Conservation (phyloP, 2,113 vertebrate genomes). For the Ramphastos sulfuratus region DNA sequence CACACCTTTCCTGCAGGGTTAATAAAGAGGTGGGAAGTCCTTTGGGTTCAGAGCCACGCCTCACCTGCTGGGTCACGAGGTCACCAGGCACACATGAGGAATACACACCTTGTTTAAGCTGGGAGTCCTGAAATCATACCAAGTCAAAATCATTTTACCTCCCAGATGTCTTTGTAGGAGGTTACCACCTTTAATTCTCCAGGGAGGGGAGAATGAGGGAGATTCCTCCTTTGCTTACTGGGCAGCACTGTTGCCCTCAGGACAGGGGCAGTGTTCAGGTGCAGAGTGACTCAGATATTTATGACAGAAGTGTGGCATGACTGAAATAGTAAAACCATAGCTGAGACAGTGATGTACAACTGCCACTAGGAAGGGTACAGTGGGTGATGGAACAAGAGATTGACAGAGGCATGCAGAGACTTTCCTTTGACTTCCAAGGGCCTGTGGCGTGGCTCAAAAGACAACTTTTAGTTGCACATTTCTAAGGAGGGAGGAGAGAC, state of each 20-base stretch:
- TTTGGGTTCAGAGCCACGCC: neutral
- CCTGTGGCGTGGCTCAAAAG: fast-evolving
- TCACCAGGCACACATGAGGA: neutral
- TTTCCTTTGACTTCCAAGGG: neutral
- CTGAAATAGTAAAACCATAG: neutral
- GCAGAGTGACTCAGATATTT: neutral
- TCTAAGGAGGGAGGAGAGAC: neutral
- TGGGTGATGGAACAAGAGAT: neutral
- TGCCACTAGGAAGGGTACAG: neutral
- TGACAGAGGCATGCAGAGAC: fast-evolving
- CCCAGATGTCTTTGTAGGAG: neutral
- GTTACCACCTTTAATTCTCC: neutral
- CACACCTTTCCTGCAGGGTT: neutral
- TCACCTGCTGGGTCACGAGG: neutral
- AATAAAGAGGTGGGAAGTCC: neutral
- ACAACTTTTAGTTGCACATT: fast-evolving
- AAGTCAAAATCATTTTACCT: neutral
- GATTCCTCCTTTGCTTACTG: neutral
- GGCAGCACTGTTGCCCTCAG: neutral
- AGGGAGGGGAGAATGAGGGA: neutral
- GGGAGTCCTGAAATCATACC: neutral
- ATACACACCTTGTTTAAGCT: neutral
- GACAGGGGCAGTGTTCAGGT: neutral
- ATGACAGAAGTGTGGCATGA: neutral
- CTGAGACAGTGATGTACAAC: neutral